Evolutionary conservation across 2,888 invertebrate genomes (phyloP), one percentile per base, ranked within the genome.

Genomic region (Chaetogeoica ovagalla): DNA sequence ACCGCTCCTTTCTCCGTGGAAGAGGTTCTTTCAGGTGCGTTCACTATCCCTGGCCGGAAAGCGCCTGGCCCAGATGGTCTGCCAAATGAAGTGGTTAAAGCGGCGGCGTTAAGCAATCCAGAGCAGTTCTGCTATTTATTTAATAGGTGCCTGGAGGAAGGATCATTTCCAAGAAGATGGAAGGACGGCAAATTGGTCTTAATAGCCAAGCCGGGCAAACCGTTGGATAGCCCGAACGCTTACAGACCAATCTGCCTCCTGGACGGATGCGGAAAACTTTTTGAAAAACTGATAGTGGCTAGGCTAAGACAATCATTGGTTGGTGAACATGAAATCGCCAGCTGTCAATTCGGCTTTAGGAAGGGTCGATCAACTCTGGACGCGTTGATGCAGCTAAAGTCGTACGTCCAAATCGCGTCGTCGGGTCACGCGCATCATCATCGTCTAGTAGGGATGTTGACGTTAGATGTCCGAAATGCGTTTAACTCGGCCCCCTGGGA

Each of bases 291-390:
- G 19, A 2, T 65, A 1, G 39, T 2, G 2, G n/a, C 19, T 1
- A 65, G 39, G 4, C n/a, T 65, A 0, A 19, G 65, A 2, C 11
- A 43, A 2, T n/a, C 39, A 9, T n/a, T 65, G 4, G 43, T 3
- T 6, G n/a, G 4, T 4, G 0, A 19, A 0, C 0, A n/a, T 0
- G 39, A 8, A 9, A 8, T 65, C 2, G n/a, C 39, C 7, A 2
- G 9, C 3, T 39, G 39, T 11, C 65, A 65, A 11, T 43, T 43
- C 65, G 65, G 39, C 0, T 65, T 65, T 43, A 65, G 65, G 11
- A 2, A n/a, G 0, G 65, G 65, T 1, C 37, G 9, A 4, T n/a
- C n/a, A n/a, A n/a, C n/a, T n/a, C n/a, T n/a, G n/a, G n/a, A n/a
- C n/a, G n/a, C n/a, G n/a, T n/a, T n/a, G n/a, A n/a, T n/a, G n/a